Evolutionary conservation across 2,797 vertebrate genomes (phyloP).

Genomic region (Limnodromus scolopaceus): DNA sequence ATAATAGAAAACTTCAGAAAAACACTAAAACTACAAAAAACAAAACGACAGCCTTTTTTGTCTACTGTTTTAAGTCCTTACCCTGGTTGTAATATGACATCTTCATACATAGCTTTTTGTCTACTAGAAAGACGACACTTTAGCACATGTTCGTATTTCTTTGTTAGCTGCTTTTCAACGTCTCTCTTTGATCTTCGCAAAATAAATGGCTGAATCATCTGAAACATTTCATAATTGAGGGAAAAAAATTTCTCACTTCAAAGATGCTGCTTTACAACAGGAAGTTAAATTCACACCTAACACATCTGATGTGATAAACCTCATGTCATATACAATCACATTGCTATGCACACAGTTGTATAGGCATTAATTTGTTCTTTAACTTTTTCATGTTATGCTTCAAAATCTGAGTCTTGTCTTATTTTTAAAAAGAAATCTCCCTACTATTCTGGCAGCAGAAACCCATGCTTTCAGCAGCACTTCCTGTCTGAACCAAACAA

Average conservation of each 20-base stretch:
- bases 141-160: slow-evolving; percentile 92
- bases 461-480: not conserved
- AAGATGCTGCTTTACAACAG: not conserved
- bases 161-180: slow-evolving; percentile 91
- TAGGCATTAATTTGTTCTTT: not conserved
- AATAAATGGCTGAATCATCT: slow-evolving; percentile 95
- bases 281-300: not conserved
- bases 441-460: not conserved
- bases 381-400: not conserved
- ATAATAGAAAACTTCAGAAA: not conserved
- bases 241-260: not conserved
- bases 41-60: not conserved
- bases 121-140: slow-evolving; percentile 89
- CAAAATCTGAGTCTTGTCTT: not conserved
- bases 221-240: not conserved
- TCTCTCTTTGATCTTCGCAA: slow-evolving; percentile 91
- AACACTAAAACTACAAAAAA: not conserved
- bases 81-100: slow-evolving; percentile 89
- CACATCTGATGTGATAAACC: not conserved
- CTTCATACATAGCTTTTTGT: slow-evolving; percentile 91
- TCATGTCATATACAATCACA: not conserved
- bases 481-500: not conserved
- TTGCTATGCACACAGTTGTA: not conserved
- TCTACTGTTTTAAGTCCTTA: slow-evolving; percentile 56
- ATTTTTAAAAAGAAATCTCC: not conserved